Conservation (phyloP, 2,797 vertebrate genomes). For the Notolepis coatsorum region DNA sequence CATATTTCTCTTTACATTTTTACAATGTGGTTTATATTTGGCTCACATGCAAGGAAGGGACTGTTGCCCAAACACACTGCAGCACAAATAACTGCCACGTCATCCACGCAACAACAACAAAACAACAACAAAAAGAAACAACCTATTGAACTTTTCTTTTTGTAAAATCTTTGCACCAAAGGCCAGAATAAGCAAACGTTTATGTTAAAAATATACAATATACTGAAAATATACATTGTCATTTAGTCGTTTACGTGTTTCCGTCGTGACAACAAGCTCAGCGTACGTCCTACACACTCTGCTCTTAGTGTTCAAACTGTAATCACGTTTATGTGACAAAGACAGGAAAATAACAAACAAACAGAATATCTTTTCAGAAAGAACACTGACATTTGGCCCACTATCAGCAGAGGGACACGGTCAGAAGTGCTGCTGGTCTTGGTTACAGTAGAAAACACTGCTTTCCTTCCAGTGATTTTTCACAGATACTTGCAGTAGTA, state of each 20-base stretch:
- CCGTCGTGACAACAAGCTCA: too few relatives aligned
- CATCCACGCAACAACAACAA: constrained; percentile 42
- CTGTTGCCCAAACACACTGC: constrained; percentile 42
- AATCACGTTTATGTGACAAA: constrained; percentile 3
- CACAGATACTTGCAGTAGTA: constrained; percentile 34
- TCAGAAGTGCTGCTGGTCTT: constrained; percentile 52
- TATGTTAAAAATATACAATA: constrained; percentile 13
- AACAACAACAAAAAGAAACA: constrained; percentile 10
- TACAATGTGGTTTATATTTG: constrained; percentile 65
- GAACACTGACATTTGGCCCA: constrained; percentile 56
- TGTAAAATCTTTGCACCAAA: constrained; percentile 55
- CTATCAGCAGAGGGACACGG: constrained; percentile 33
- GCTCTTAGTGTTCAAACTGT: not conserved
- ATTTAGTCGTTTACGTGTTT: constrained; percentile 11
- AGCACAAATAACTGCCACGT: constrained; percentile 24
- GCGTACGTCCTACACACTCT: not conserved
- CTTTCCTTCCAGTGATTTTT: not conserved
- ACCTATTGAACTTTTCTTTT: constrained; percentile 23
- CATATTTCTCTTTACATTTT: constrained; percentile 64
- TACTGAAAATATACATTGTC: constrained; percentile 1
- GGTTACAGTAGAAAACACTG: constrained; percentile 34
- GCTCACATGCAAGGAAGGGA: constrained; percentile 61
- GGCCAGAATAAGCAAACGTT: constrained; percentile 60
- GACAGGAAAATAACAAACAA: constrained; percentile 15
- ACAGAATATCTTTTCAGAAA: not conserved